phyloP scores from a whole-genome alignment of 2,888 invertebrate genomes.

The Andrena chrysosceles region DNA sequence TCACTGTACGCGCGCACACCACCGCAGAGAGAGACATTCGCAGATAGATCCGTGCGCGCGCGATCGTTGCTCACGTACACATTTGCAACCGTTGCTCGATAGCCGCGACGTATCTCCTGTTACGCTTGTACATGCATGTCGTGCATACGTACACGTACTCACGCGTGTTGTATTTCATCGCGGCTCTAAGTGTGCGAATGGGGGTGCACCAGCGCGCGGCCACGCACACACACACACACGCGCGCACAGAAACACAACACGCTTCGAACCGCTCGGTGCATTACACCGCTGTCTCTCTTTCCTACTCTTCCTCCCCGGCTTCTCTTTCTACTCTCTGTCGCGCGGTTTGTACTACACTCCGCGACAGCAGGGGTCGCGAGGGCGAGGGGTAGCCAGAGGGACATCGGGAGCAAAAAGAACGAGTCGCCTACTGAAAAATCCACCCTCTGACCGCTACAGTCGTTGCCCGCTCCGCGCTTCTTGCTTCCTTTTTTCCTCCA shows the following conservation, averaged over 20 bases:
- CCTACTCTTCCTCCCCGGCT: background rate
- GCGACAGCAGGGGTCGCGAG: conserved; percentile 8
- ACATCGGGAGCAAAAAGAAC: conserved; percentile 43
- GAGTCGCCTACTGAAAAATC: conserved; percentile 56
- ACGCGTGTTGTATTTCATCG: conserved; percentile 55
- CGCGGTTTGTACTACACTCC: conserved; percentile 32
- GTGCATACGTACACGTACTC: background rate
- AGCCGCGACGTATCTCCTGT: conserved; percentile 54
- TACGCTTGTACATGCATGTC: conserved; percentile 31
- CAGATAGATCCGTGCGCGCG: conserved; percentile 19
- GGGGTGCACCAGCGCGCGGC: background rate
- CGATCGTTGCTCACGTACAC: conserved; percentile 21
- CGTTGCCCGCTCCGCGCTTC: conserved; percentile 3
- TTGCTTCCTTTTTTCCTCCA: background rate
- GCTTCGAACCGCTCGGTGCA: conserved; percentile 32
- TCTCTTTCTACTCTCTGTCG: conserved; percentile 9
- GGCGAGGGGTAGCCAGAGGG: conserved; percentile 17
- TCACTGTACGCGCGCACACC: conserved; percentile 67
- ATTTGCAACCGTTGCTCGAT: conserved; percentile 32
- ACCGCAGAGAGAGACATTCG: conserved; percentile 11
- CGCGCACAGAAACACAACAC: conserved; percentile 7
- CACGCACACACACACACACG: background rate
- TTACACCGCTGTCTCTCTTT: conserved; percentile 34
- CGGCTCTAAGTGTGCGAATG: background rate
- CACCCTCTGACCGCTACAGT: conserved; percentile 38